Base-by-base conservation (phyloP, 2,113 vertebrate genomes). In the Sorex fumeus region DNA sequence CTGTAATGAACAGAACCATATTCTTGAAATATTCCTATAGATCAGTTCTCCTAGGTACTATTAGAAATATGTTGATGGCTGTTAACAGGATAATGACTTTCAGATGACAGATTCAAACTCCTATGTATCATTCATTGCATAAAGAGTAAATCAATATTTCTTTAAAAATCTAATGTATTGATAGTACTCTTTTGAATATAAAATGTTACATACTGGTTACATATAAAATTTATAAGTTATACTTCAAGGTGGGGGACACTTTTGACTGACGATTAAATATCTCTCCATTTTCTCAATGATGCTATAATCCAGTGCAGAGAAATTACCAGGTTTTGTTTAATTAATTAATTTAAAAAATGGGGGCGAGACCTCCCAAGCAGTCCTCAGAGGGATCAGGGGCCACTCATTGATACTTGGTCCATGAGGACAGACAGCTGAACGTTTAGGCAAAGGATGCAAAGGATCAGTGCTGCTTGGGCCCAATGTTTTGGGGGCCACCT, bases 161-260 rank as follows among this genome's bases (percentile, higher is more conserved):
- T 82, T 92, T 90, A 43, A 27, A 77, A 67, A 60, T 81, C 77
- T 62, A 36, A 81, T 66, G 28, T n/a, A 43, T 79, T 32, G 80
- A 77, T 72, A 50, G n/a, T 10, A 36, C 66, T 84, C 82, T 81
- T 79, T 81, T 79, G 57, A 72, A 23, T 88, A 75, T 34, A 43
- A 91, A 30, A 75, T 83, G 50, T 60, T 78, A 78, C n/a, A 74
- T 62, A 47, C 40, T 60, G 28, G n/a, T n/a, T n/a, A n/a, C n/a
- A n/a, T 28, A 83, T 76, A 85, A 40, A 3, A 81, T 30, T 10
- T 30, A 66, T 53, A 40, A 43, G 18, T 25, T n/a, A 25, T 64
- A 57, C 19, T 81, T 86, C 27, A 67, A 53, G n/a, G 16, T 84
- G 74, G 19, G n/a, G 81, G 64, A 45, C 30, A 74, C 34, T 74